Percentiles rank a stretch among this genome's conserved stretches.
These are phyloP conservation scores for Bubo blakistoni DNA, from an alignment of 2,113 vertebrate genomes.

Conservation along the genomic window DNA sequence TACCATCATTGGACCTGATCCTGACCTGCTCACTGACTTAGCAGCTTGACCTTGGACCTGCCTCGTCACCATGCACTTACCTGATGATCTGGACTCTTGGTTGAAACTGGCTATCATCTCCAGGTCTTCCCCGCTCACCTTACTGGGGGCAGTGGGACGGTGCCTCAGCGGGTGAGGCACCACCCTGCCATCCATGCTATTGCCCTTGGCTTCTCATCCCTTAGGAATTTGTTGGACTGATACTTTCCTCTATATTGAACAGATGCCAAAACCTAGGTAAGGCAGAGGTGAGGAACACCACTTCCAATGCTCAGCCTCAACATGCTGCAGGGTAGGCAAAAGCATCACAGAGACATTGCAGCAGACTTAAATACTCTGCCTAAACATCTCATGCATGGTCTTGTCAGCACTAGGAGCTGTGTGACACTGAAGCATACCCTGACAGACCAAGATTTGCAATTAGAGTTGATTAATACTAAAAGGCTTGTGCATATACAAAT, in stretches of 20 bases:
- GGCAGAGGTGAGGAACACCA: not conserved
- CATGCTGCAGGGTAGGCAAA: not conserved
- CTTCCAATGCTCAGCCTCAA: not conserved
- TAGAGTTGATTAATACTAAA: not conserved
- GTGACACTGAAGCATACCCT: not conserved
- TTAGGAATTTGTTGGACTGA: not conserved
- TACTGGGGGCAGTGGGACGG: not conserved
- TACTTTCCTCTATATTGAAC: not conserved
- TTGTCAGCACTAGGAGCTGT: not conserved
- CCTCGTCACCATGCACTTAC: not conserved
- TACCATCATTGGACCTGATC: no score
- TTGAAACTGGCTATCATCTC: not conserved
- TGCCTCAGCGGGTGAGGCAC: not conserved
- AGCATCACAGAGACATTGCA: not conserved
- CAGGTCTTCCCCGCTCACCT: not conserved
- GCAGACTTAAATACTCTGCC: not conserved
- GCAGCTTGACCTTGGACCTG: not conserved
- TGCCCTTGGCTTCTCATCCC: not conserved
- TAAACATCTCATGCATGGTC: not conserved
- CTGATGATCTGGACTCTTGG: not conserved
- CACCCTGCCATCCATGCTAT: not conserved
- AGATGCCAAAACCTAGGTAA: not conserved
- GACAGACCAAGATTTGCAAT: not conserved
- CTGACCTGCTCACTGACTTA: not conserved
- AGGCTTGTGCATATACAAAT: not conserved